These are phyloP conservation scores for Oriolus oriolus DNA, from an alignment of 2,113 vertebrate species.

Conservation along the genomic window DNA sequence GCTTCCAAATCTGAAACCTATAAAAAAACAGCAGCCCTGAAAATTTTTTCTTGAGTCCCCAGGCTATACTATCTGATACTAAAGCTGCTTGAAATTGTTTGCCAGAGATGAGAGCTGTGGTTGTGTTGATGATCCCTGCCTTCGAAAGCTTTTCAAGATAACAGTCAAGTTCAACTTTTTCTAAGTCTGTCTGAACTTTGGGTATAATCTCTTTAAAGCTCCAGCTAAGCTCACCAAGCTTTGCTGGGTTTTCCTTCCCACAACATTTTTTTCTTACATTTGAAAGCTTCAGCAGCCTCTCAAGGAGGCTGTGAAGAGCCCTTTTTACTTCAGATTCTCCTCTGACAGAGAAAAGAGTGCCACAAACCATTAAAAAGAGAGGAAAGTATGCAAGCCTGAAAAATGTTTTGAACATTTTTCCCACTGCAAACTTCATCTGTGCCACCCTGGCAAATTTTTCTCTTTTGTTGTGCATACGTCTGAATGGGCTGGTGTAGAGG, in stretches of 20 bases:
- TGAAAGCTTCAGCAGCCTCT: conserved; percentile 46
- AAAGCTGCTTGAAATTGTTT: conserved; percentile 74
- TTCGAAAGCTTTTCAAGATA: conserved; percentile 60
- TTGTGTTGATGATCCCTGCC: conserved; percentile 56
- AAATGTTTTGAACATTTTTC: not conserved
- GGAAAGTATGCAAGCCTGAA: not conserved
- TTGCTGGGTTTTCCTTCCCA: conserved; percentile 49
- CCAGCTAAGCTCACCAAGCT: conserved; percentile 53
- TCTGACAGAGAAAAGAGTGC: not conserved
- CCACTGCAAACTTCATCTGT: not conserved
- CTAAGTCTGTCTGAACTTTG: conserved; percentile 57
- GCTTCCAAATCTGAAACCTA: conserved; percentile 54
- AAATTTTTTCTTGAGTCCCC: conserved; percentile 33
- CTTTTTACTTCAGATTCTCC: conserved; percentile 13
- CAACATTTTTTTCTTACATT: conserved; percentile 31
- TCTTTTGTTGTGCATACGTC: not conserved
- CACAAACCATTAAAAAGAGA: not conserved
- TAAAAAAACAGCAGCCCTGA: conserved; percentile 2
- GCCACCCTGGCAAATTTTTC: not conserved
- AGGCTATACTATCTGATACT: conserved; percentile 49
- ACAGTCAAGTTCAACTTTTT: conserved; percentile 68
- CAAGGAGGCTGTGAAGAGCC: conserved; percentile 33
- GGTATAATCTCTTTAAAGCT: conserved; percentile 71
- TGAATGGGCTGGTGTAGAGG: not conserved
- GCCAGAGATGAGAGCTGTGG: conserved; percentile 19